Percentiles rank a stretch among this genome's conserved stretches.
Conservation (phyloP, 2,113 vertebrate genomes). For the Romanogobio albipinnatus region DNA sequence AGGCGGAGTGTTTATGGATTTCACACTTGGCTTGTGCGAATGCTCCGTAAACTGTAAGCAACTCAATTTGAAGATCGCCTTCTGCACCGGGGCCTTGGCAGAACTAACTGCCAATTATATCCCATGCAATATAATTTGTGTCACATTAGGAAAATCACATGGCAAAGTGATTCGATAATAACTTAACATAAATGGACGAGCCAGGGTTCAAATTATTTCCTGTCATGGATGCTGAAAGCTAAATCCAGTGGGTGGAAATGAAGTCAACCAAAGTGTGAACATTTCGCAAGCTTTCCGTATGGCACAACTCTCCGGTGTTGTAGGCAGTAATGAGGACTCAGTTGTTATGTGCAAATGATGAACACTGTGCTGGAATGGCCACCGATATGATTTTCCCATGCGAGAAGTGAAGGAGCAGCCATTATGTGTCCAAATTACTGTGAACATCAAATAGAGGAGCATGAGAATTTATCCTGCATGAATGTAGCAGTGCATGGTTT, state of each 20-base stretch:
- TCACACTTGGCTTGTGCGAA: slow-evolving; percentile 37
- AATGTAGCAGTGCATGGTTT: not conserved
- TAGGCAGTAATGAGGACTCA: not conserved
- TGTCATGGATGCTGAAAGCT: slow-evolving; percentile 13
- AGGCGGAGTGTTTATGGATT: slow-evolving; percentile 37
- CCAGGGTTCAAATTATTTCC: not conserved
- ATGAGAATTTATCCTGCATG: not conserved
- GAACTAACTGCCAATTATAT: slow-evolving; percentile 31
- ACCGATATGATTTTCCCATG: not conserved
- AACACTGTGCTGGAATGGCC: not conserved
- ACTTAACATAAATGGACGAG: slow-evolving; percentile 20
- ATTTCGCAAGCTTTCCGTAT: not conserved
- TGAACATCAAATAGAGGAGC: slow-evolving; percentile 14
- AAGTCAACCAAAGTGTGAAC: slow-evolving; percentile 36
- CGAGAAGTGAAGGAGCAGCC: slow-evolving; percentile 7
- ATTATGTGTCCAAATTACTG: slow-evolving; percentile 26
- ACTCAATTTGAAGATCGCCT: slow-evolving; percentile 42
- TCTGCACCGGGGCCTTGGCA: slow-evolving; percentile 10
- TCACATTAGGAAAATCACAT: slow-evolving; percentile 35
- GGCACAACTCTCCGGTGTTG: not conserved
- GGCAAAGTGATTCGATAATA: slow-evolving; percentile 36
- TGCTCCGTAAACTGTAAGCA: slow-evolving; percentile 29
- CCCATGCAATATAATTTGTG: slow-evolving; percentile 33
- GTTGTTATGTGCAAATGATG: not conserved
- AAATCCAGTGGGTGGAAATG: slow-evolving; percentile 28